Base-by-base conservation (phyloP, 2,797 vertebrate genomes). In the Typhlichthys eigenmanni region DNA sequence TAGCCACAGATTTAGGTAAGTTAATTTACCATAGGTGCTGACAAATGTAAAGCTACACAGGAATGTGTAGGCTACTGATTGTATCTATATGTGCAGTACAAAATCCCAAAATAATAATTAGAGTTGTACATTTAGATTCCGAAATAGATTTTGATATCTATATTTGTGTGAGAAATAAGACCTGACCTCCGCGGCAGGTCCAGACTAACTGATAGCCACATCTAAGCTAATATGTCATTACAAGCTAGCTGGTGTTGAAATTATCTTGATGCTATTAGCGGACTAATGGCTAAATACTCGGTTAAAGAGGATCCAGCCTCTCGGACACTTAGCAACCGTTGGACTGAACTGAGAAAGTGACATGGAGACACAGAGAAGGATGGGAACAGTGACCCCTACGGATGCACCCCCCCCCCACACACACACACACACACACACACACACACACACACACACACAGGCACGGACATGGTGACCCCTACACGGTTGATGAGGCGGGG, bases 221-320 rank as follows among this genome's bases (percentile, higher is more conserved):
- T 77, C 80, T 83, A 83, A 88, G 85, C 87, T 92, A 90, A 91
- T 91, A 92, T 90, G 90, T 93, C 87, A 87, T 91, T 85, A 93
- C 91, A 87, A 87, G 75, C 75, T 73, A 64, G 65, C 79, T 73
- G 13, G 68, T 81, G 79, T 77, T 85, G 78, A 85, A 91, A 88
- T 85, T 83, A 88, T 87, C 87, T 74, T 79, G 84, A 82, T 85
- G 80, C 85, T 85, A 89, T 91, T 90, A 90, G 87, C 67, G 63
- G 76, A 72, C 85, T 90, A 90, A 91, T 90, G 87, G 87, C 82
- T 87, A 89, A 92, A 91, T 91, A 89, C 84, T 86, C 63, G 34
- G 85, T 85, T 84, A 77, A 83, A 87, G 85, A 85, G 87, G 72
- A 81, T 72, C 71, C 75, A 71, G 66, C 75, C 69, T 62, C 71